Evolutionary conservation across 2,797 vertebrate species (phyloP).

Genomic region (Parotocinclus haroldoi): DNA sequence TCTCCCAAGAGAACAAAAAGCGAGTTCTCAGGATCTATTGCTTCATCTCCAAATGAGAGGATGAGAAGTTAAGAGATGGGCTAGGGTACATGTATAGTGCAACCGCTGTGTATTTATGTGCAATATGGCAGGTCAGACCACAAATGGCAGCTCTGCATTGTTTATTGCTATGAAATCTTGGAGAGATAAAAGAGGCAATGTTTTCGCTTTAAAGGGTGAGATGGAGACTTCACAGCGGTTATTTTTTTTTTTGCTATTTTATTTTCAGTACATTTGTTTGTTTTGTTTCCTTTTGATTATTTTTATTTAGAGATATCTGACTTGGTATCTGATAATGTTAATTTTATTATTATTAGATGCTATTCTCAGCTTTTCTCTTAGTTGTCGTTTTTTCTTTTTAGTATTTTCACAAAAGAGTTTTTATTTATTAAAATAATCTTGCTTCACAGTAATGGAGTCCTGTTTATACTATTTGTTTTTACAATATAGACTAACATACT

Average conservation of each 20-base stretch:
- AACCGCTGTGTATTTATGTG: conserved; percentile 66
- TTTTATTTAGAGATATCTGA: too few species aligned
- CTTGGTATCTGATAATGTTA: too few species aligned
- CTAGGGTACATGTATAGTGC: conserved; percentile 46
- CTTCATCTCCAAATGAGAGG: conserved; percentile 60
- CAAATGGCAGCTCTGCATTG: conserved; percentile 47
- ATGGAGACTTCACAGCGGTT: neutral
- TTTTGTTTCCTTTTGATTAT: too few species aligned
- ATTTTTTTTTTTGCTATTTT: too few species aligned
- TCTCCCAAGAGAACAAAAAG: conserved; percentile 69
- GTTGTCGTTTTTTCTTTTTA: too few species aligned
- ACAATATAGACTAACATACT: too few species aligned
- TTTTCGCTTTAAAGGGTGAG: neutral
- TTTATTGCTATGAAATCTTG: conserved; percentile 57
- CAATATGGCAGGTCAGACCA: conserved; percentile 64
- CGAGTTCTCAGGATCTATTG: conserved; percentile 67
- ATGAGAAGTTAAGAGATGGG: conserved; percentile 46
- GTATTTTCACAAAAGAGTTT: too few species aligned
- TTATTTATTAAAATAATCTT: too few species aligned
- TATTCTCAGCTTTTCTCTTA: too few species aligned
- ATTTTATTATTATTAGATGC: too few species aligned
- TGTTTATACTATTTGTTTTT: too few species aligned
- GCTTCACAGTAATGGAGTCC: too few species aligned
- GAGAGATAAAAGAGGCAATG: neutral
- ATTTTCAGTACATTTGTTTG: neutral